A percentile compares a stretch with the other conserved stretches of the same genome.
Conservation (phyloP, 1,140 invertebrate species). For the Diorhabda sublineata region DNA sequence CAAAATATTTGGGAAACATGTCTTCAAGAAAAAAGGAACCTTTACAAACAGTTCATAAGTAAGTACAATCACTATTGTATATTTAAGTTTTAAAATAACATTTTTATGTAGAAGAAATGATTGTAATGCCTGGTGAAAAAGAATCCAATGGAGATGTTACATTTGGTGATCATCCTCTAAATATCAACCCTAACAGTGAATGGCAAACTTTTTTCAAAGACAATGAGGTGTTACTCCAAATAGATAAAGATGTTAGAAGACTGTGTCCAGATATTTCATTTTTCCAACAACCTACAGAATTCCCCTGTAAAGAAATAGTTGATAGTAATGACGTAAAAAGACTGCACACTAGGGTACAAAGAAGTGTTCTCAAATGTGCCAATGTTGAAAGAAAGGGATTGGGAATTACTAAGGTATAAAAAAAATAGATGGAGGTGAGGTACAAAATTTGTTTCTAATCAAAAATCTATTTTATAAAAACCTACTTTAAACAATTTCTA, state of each 20-base stretch:
- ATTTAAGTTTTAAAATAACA: not conserved
- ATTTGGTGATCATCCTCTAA: slow-evolving; percentile 82
- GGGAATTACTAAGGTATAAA: slow-evolving; percentile 79
- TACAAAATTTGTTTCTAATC: not conserved
- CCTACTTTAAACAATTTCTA: too few relatives aligned
- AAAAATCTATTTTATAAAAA: too few relatives aligned
- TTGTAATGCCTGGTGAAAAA: slow-evolving; percentile 67
- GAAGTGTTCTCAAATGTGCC: slow-evolving; percentile 78
- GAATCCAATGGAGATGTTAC: slow-evolving; percentile 56
- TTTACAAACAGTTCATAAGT: slow-evolving; percentile 83
- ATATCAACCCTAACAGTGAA: slow-evolving; percentile 86
- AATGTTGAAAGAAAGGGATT: slow-evolving; percentile 83
- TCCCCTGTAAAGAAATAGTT: slow-evolving; percentile 72
- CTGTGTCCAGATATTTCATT: slow-evolving; percentile 96
- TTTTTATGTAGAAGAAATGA: slow-evolving; percentile 65
- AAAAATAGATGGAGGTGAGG: slow-evolving; percentile 5
- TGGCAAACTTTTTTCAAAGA: slow-evolving; percentile 95
- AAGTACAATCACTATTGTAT: slow-evolving; percentile 30
- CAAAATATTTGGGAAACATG: slow-evolving; percentile 61
- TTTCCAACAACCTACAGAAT: slow-evolving; percentile 90
- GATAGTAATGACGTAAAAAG: slow-evolving; percentile 70
- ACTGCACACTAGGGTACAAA: slow-evolving; percentile 82
- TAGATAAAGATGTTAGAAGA: slow-evolving; percentile 94
- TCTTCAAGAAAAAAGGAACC: slow-evolving; percentile 64
- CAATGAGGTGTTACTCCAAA: slow-evolving; percentile 93